Conservation (phyloP, 2,797 vertebrate species). For the Heterohyrax brucei region DNA sequence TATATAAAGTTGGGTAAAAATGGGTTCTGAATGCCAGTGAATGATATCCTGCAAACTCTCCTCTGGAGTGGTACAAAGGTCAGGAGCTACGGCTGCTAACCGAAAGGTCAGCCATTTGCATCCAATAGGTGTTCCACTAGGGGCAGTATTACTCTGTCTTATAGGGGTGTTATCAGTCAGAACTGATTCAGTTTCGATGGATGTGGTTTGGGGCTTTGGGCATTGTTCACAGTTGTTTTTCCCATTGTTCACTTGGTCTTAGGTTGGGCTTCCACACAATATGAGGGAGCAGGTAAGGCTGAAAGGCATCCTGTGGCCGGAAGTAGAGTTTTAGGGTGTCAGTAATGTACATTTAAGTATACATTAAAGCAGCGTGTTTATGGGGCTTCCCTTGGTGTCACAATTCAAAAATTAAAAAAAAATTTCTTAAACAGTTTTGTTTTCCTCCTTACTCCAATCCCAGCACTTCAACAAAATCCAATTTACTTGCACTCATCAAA, state of each 20-base stretch:
- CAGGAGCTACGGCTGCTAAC: no score
- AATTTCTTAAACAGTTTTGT: background rate
- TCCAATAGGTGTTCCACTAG: no score
- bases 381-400: background rate
- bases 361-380: background rate
- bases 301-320: background rate
- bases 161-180: no score
- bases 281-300: background rate
- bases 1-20: background rate
- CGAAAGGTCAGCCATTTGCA: no score
- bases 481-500: background rate
- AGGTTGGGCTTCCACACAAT: background rate
- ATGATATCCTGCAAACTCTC: background rate
- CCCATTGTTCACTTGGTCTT: background rate
- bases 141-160: no score
- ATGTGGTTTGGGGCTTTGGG: no score
- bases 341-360: background rate
- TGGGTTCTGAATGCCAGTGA: background rate
- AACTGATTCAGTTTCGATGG: no score
- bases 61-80: background rate
- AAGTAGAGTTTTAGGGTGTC: background rate
- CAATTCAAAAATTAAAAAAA: background rate
- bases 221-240: background rate
- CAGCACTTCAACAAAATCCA: background rate
- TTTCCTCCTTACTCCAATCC: background rate